Evolutionary conservation across 2,113 vertebrate species (phyloP).

Genomic region (Elaphurus davidianus): DNA sequence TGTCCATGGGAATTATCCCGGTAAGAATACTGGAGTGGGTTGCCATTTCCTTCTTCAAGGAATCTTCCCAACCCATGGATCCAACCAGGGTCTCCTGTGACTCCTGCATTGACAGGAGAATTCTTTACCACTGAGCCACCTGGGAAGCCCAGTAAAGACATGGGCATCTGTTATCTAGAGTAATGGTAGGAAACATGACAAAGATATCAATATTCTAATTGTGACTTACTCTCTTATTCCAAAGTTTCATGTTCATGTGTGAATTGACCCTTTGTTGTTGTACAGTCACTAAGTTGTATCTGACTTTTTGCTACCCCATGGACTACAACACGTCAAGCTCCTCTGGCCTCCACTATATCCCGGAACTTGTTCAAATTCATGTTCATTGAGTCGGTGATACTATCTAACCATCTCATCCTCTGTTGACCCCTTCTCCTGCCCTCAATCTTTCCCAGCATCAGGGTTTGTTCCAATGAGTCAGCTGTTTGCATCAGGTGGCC

Average conservation of each 20-base stretch:
- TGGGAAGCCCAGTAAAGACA: not conserved
- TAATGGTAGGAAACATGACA: not conserved
- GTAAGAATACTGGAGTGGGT: not conserved
- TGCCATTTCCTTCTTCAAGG: not conserved
- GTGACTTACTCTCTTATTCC: not conserved
- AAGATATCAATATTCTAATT: not conserved
- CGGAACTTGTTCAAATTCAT: not conserved
- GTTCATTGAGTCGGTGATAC: not conserved
- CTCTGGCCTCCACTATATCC: not conserved
- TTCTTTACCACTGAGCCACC: not conserved
- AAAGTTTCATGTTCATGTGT: not conserved
- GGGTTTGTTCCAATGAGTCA: not conserved
- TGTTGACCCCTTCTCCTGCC: not conserved
- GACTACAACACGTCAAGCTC: not conserved
- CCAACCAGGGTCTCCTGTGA: not conserved
- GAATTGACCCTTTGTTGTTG: not conserved
- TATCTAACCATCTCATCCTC: not conserved
- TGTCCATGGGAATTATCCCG: not conserved
- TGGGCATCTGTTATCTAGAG: not conserved
- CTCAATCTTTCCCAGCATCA: not conserved
- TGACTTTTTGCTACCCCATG: fast-evolving
- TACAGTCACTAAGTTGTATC: not conserved
- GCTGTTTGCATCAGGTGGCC: not conserved
- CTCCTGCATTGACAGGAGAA: not conserved
- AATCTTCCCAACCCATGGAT: not conserved